Conservation (phyloP, 2,888 invertebrate genomes). For the Lamellibrachia columna region DNA sequence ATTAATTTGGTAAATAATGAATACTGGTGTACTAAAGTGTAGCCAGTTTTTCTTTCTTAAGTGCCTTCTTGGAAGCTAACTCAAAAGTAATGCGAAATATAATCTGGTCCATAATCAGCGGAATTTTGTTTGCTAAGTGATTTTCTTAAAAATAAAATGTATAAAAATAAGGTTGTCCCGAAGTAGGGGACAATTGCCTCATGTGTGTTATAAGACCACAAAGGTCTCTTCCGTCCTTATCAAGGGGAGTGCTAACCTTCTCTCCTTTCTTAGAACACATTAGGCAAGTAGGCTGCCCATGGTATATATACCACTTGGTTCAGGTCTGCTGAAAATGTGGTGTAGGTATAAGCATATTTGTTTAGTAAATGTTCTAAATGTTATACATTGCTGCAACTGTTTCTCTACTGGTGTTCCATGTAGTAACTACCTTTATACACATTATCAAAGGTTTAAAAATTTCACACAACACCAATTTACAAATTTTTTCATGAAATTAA, state of each 20-base stretch:
- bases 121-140: neutral
- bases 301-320: neutral
- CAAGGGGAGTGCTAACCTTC: slow-evolving; percentile 80
- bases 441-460: neutral
- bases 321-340: neutral
- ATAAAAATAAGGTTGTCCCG: slow-evolving; percentile 38
- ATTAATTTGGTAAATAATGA: too few relatives aligned
- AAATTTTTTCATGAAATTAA: neutral
- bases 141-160: neutral
- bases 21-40: too few relatives aligned
- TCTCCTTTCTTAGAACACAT: slow-evolving; percentile 98
- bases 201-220: slow-evolving; percentile 43
- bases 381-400: neutral
- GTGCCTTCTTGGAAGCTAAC: too few relatives aligned
- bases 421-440: neutral
- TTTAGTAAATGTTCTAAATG: neutral
- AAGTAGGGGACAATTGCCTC: slow-evolving; percentile 61
- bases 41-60: too few relatives aligned
- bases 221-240: slow-evolving; percentile 84
- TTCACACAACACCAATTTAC: neutral
- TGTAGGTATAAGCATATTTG: neutral
- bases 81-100: neutral
- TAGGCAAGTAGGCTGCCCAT: neutral
- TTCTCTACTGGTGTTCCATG: neutral
- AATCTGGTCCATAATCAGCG: neutral